Evolutionary conservation across 2,797 vertebrate genomes (phyloP).

Genomic region (Lagorchestes hirsutus): DNA sequence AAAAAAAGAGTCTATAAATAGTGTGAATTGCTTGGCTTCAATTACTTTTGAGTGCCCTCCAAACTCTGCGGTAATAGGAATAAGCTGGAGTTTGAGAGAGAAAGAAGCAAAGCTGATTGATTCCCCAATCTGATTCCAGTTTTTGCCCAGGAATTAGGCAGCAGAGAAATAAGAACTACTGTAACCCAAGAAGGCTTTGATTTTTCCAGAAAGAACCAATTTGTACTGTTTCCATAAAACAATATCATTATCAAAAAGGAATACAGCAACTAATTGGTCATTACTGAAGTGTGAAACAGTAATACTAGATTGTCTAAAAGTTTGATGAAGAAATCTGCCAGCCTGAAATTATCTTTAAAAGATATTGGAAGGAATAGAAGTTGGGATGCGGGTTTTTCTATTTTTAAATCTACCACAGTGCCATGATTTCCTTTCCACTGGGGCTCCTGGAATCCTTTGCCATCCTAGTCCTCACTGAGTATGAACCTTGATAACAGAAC

Average conservation of each 20-base stretch:
- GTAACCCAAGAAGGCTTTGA: background rate
- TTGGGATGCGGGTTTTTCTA: background rate
- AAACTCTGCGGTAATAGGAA: conserved; percentile 81
- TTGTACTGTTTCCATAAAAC: background rate
- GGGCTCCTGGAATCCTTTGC: background rate
- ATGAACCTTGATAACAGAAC: background rate
- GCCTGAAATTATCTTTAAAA: background rate
- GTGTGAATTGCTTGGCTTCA: conserved; percentile 78
- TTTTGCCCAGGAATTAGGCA: conserved; percentile 71
- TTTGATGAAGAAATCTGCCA: background rate
- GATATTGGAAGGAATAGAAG: background rate
- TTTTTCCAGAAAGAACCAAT: background rate
- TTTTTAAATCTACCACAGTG: background rate
- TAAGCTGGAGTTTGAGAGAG: conserved; percentile 77
- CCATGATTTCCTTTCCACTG: background rate
- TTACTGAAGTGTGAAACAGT: background rate
- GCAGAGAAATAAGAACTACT: background rate
- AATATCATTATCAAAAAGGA: background rate
- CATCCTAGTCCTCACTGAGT: background rate
- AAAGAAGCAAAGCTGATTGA: conserved; percentile 73
- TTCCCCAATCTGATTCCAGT: conserved; percentile 76
- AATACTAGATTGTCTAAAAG: background rate
- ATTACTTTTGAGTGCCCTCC: conserved; percentile 81
- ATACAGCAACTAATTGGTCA: background rate
- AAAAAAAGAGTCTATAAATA: conserved; percentile 81